These are phyloP conservation scores for Cerastis leucographa DNA, from an alignment of 2,888 invertebrate genomes.

Conservation along the genomic window DNA sequence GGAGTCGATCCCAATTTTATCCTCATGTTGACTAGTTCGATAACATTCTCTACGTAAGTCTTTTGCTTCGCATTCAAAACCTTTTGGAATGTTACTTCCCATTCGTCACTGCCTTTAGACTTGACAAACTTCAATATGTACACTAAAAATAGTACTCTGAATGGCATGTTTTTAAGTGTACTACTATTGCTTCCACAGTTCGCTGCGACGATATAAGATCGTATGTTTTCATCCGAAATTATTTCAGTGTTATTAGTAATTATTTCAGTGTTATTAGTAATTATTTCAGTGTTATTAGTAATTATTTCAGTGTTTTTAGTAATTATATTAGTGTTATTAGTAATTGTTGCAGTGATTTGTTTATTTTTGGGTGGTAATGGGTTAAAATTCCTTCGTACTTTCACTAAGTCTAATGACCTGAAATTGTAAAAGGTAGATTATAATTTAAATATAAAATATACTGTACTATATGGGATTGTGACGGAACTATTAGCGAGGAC, in stretches of 20 bases:
- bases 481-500: too few species aligned
- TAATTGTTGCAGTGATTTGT: neutral
- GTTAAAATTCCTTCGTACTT: neutral
- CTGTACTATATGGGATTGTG: too few species aligned
- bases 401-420: neutral
- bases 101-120: conserved; percentile 20
- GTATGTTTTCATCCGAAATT: neutral
- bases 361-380: neutral
- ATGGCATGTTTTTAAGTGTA: neutral
- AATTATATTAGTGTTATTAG: neutral
- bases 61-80: neutral
- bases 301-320: neutral
- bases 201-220: neutral
- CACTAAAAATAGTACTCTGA: conserved; percentile 34
- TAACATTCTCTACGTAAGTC: neutral
- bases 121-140: conserved; percentile 26
- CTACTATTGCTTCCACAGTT: neutral
- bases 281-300: neutral
- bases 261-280: neutral
- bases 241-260: neutral
- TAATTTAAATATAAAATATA: too few species aligned
- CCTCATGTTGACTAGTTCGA: conserved; percentile 32
- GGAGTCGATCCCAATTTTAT: neutral
- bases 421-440: neutral
- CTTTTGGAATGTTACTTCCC: conserved; percentile 21